Evolutionary conservation across 2,113 vertebrate genomes (phyloP).

Genomic region (Charina bottae): DNA sequence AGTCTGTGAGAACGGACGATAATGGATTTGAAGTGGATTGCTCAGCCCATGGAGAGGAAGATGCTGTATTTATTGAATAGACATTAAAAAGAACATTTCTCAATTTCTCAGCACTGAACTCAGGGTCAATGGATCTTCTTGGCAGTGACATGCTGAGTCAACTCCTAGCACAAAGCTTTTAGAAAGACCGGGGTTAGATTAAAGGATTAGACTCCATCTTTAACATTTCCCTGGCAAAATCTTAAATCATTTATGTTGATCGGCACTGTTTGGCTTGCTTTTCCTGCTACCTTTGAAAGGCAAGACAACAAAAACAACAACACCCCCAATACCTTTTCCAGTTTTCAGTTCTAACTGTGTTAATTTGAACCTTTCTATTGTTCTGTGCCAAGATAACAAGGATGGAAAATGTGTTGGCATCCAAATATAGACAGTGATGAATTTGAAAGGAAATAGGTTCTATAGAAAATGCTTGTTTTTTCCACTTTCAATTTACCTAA

Average conservation of each 20-base stretch:
- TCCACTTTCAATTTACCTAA: background rate
- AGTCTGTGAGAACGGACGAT: constrained; percentile 86
- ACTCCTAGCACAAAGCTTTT: constrained; percentile 81
- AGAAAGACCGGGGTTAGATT: constrained; percentile 81
- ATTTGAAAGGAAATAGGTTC: background rate
- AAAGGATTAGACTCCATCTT: constrained; percentile 83
- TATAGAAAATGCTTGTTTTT: background rate
- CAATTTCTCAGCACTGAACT: constrained; percentile 88
- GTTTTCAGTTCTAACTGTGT: no score
- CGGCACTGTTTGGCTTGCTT: constrained; percentile 60
- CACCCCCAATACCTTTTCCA: background rate
- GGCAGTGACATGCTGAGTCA: constrained; percentile 90
- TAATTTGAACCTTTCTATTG: constrained; percentile 40
- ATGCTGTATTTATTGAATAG: constrained; percentile 95
- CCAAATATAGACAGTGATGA: accelerated
- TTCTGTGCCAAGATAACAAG: background rate
- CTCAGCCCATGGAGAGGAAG: constrained; percentile 84
- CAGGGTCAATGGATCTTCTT: constrained; percentile 91
- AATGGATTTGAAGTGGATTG: constrained; percentile 94
- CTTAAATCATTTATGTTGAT: constrained; percentile 80
- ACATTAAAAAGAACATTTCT: constrained; percentile 95
- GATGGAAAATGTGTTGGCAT: background rate
- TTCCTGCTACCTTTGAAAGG: constrained; percentile 59
- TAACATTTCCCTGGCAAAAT: constrained; percentile 77
- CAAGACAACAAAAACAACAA: no score